Evolutionary conservation across 2,113 vertebrate species (phyloP), one percentile per base, ranked within the genome.

Genomic region (Chloroceryle aenea): DNA sequence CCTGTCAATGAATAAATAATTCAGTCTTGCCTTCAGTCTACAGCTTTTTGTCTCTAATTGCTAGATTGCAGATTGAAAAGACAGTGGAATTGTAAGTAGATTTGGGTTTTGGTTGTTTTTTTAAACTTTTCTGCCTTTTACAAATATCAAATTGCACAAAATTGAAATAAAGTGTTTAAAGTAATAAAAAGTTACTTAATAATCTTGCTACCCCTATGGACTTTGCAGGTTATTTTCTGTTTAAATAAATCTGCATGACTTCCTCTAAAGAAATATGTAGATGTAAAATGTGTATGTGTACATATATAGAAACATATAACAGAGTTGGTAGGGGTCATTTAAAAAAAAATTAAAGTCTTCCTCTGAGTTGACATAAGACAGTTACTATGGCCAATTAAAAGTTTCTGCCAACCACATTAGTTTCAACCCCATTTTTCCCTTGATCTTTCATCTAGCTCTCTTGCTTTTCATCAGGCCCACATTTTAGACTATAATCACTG

Each of bases 1-100:
- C 8, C 22, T 30, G 18, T 23, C 14, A 74, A 45, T 59, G 6
- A 55, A 30, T 27, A 61, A 61, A 23, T 30, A 25, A 62, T 66
- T 78, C 27, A 56, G 12, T 64, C 27, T 15, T 86, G 21, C 14
- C 38, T 0, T 0, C 0, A 1, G 6, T 69, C 18, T 76, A 21
- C 14, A 63, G 26, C 3, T 34, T 81, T 77, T 81, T 40, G 21
- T 56, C 45, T 34, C 19, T 45, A 83, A 64, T n/a, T 61, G 27
- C 8, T 82, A 40, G 6, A 50, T 74, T 66, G 5, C 3, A 50
- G 7, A 6, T 61, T 83, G 38, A 91, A 93, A 74, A 74, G 55
- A n/a, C 3, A 32, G 10, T 61, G 14, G 43, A 66, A 66, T 45
- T 66, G 3, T 42, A 71, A 45, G 5, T 9, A 78, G 29, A 19